A percentile compares a stretch with the other conserved stretches of the same genome.
Evolutionary conservation across 2,888 invertebrate genomes (phyloP).

Genomic region (Hesperia comma): DNA sequence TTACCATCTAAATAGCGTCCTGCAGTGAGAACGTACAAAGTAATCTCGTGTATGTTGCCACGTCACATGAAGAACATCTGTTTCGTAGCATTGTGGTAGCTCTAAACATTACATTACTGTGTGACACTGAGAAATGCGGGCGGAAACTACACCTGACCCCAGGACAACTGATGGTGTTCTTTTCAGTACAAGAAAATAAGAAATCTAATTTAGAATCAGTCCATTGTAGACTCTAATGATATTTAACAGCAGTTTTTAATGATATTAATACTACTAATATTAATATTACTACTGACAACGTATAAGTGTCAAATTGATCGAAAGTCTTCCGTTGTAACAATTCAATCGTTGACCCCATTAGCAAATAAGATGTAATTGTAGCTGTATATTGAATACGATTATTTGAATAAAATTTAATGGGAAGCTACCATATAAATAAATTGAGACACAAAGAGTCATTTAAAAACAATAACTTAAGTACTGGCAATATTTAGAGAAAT

Average conservation of each 20-base stretch:
- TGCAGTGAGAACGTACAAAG: slow-evolving; percentile 6
- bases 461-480: too few relatives aligned
- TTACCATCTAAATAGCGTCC: neutral
- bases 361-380: too few relatives aligned
- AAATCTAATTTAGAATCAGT: slow-evolving; percentile 1
- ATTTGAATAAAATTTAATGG: too few relatives aligned
- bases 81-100: slow-evolving; percentile 19
- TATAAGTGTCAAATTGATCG: too few relatives aligned
- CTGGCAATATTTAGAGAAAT: neutral
- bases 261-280: too few relatives aligned
- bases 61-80: slow-evolving; percentile 19
- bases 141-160: slow-evolving; percentile 56
- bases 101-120: slow-evolving; percentile 59
- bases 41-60: slow-evolving; percentile 16
- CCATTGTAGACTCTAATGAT: neutral
- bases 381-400: too few relatives aligned
- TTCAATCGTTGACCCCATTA: too few relatives aligned
- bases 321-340: too few relatives aligned
- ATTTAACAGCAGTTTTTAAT: too few relatives aligned
- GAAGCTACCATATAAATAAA: too few relatives aligned
- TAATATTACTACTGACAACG: too few relatives aligned
- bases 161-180: slow-evolving; percentile 37
- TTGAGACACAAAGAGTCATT: too few relatives aligned
- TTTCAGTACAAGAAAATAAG: slow-evolving; percentile 5
- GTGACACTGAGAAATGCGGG: slow-evolving; percentile 64